These are phyloP conservation scores for Pandemis heparana DNA, from an alignment of 2,888 invertebrate species.

Conservation along the genomic window DNA sequence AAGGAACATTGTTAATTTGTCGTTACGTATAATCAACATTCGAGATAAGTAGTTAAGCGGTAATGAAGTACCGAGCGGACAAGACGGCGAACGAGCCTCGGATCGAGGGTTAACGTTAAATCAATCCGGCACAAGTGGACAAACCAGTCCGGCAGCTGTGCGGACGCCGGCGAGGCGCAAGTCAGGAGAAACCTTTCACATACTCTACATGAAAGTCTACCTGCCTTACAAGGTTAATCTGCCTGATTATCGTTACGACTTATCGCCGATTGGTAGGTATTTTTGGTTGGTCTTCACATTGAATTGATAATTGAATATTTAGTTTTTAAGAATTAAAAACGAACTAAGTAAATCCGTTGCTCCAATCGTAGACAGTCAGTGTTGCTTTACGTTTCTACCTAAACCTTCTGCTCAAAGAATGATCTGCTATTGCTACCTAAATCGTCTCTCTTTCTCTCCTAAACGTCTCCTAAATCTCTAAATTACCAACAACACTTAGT, in stretches of 20 bases:
- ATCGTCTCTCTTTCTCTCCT: no score
- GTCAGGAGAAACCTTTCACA: constrained; percentile 61
- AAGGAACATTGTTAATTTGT: constrained; percentile 28
- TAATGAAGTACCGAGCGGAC: constrained; percentile 73
- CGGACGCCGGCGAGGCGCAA: constrained; percentile 68
- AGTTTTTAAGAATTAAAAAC: neutral
- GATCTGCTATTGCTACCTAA: no score
- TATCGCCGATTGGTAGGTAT: constrained; percentile 1
- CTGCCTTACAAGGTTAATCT: constrained; percentile 33
- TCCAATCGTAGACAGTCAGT: no score
- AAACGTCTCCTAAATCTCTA: neutral
- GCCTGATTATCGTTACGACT: constrained; percentile 11
- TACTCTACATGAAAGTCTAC: constrained; percentile 47
- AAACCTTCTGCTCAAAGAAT: neutral
- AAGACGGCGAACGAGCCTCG: constrained; percentile 65
- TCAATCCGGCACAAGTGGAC: constrained; percentile 84
- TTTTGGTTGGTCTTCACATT: no score
- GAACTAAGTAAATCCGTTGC: no score
- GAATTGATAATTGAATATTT: neutral
- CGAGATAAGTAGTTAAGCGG: constrained; percentile 63
- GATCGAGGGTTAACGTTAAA: constrained; percentile 81
- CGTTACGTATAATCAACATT: constrained; percentile 43
- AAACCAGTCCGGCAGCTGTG: constrained; percentile 85
- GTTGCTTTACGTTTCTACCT: neutral
- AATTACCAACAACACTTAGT: neutral